Percentiles rank a stretch among this genome's conserved stretches.
These are phyloP conservation scores for Anticlea derivata DNA, from an alignment of 2,888 invertebrate species.

Conservation along the genomic window DNA sequence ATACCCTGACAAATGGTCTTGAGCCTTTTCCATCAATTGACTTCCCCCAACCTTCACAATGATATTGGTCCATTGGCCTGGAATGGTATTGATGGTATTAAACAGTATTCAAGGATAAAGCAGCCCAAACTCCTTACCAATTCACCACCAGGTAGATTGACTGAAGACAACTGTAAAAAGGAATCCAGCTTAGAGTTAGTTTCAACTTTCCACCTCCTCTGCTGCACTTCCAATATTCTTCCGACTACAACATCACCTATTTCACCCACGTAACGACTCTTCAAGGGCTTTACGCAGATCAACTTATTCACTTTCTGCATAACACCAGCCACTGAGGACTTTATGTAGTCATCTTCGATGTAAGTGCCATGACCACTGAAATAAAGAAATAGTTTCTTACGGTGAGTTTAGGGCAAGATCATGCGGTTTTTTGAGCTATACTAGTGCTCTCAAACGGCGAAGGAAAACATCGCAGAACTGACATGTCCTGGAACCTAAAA, in stretches of 20 bases:
- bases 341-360: conserved; percentile 90
- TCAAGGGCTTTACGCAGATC: conserved; percentile 95
- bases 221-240: conserved; percentile 96
- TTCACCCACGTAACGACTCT: conserved; percentile 95
- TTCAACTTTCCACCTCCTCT: conserved; percentile 97
- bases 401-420: too few relatives aligned
- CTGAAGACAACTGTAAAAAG: conserved; percentile 93
- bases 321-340: conserved; percentile 97
- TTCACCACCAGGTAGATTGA: conserved; percentile 99
- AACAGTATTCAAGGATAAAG: too few relatives aligned
- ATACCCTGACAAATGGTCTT: too few relatives aligned
- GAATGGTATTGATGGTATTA: too few relatives aligned
- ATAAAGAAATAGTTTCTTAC: too few relatives aligned
- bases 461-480: too few relatives aligned
- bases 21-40: too few relatives aligned
- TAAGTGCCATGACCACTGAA: conserved; percentile 98
- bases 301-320: conserved; percentile 97
- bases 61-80: too few relatives aligned
- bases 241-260: conserved; percentile 99
- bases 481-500: too few relatives aligned
- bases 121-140: conserved; percentile 84
- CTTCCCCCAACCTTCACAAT: too few relatives aligned
- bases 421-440: too few relatives aligned
- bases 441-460: too few relatives aligned
- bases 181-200: conserved; percentile 96